phyloP scores from a whole-genome alignment of 2,888 invertebrate species.

The Julus scanicus region DNA sequence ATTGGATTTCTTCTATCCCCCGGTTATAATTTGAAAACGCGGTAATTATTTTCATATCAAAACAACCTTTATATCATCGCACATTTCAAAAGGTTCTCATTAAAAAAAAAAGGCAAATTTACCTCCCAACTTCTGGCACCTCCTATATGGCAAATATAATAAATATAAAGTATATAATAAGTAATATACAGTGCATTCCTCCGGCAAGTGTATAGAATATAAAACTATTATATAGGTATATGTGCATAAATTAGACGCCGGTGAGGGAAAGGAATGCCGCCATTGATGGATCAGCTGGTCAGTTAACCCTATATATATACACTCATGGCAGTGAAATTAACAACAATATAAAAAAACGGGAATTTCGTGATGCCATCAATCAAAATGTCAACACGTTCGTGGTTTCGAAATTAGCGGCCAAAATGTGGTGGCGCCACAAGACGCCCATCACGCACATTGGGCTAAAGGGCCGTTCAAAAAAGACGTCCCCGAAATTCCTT shows the following conservation, averaged over 20 bases:
- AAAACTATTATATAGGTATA: background rate
- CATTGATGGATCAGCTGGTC: constrained; percentile 11
- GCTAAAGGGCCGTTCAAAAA: too few species aligned
- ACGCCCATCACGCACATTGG: background rate
- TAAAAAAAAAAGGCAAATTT: background rate
- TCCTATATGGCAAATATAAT: background rate
- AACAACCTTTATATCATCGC: background rate
- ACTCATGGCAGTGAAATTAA: background rate
- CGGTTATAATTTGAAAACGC: background rate
- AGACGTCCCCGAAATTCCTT: too few species aligned
- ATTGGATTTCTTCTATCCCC: background rate
- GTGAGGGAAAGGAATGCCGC: background rate
- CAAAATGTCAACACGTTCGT: background rate
- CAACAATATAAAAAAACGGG: background rate
- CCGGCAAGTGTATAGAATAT: background rate
- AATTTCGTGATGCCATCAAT: constrained; percentile 3
- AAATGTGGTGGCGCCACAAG: constrained; percentile 3
- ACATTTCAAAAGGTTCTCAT: background rate
- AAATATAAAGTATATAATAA: background rate
- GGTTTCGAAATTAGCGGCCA: background rate
- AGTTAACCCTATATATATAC: background rate
- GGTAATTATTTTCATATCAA: constrained; percentile 16
- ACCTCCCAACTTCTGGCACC: background rate
- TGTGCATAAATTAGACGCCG: constrained; percentile 18
- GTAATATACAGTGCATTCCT: background rate